These are phyloP conservation scores for Polydrusus pterygomalis DNA, from an alignment of 2,888 invertebrate genomes.

Conservation along the genomic window DNA sequence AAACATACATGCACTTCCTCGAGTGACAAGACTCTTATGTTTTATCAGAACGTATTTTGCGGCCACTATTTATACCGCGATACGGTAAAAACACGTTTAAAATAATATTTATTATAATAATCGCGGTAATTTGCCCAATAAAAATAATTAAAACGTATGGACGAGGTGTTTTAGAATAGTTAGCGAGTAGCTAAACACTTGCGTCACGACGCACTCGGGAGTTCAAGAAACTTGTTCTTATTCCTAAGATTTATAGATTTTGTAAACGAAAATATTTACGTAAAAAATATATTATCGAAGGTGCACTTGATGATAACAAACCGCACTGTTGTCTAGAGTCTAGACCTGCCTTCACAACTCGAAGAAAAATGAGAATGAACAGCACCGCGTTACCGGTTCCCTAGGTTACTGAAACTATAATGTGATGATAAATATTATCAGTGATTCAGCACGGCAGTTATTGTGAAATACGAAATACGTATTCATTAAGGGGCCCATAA, in stretches of 20 bases:
- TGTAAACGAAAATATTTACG: too few relatives aligned
- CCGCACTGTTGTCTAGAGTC: too few relatives aligned
- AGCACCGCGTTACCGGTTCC: too few relatives aligned
- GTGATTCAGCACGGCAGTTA: background rate
- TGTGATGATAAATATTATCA: conserved; percentile 19
- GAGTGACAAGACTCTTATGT: background rate
- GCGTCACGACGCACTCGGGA: background rate
- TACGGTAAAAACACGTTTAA: background rate
- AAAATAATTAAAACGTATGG: too few relatives aligned
- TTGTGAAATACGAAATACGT: background rate
- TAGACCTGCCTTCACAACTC: too few relatives aligned
- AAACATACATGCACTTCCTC: background rate
- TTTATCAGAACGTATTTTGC: too few relatives aligned
- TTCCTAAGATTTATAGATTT: background rate
- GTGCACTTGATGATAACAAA: too few relatives aligned
- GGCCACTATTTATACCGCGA: background rate
- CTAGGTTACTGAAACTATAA: background rate
- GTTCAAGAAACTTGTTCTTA: background rate
- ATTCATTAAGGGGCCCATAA: conserved; percentile 24
- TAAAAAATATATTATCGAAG: too few relatives aligned
- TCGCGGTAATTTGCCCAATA: too few relatives aligned
- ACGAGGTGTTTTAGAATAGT: too few relatives aligned
- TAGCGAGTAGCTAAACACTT: background rate
- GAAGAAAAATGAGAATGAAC: too few relatives aligned
- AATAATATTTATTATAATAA: background rate